Conservation (phyloP, 2,797 vertebrate species). For the Sebastolobus alascanus region DNA sequence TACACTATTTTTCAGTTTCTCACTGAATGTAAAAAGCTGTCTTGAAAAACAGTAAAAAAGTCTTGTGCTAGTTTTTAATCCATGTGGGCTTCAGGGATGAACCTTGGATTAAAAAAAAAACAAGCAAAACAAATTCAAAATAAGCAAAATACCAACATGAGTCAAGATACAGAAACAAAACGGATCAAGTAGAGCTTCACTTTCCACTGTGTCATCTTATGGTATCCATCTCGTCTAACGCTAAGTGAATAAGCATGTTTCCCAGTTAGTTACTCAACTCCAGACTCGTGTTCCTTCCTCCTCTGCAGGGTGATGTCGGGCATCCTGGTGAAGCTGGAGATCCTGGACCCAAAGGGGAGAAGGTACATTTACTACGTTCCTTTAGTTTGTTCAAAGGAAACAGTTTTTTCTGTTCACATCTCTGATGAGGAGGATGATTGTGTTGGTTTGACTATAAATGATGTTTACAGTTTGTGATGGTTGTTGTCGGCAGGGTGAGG, state of each 20-base stretch:
- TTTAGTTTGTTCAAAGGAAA: neutral
- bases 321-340: constrained; percentile 78
- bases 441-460: neutral
- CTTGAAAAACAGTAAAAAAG: too few species aligned
- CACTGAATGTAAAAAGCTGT: neutral
- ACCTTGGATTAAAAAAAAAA: too few species aligned
- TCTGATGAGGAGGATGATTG: neutral
- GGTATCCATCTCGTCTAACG: neutral
- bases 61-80: neutral
- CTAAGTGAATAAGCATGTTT: neutral
- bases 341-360: constrained; percentile 80
- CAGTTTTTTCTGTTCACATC: neutral
- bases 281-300: neutral
- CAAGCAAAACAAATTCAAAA: too few species aligned
- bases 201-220: neutral
- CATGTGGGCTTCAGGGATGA: neutral
- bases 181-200: neutral
- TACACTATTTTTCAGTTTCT: neutral
- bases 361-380: constrained; percentile 64
- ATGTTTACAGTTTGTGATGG: constrained; percentile 12
- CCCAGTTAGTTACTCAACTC: neutral
- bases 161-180: neutral
- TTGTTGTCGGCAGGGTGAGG: constrained; percentile 81
- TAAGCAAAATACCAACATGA: neutral
- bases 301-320: constrained; percentile 81